Evolutionary conservation across 2,888 invertebrate genomes (phyloP).

Genomic region (Lasius platythorax): DNA sequence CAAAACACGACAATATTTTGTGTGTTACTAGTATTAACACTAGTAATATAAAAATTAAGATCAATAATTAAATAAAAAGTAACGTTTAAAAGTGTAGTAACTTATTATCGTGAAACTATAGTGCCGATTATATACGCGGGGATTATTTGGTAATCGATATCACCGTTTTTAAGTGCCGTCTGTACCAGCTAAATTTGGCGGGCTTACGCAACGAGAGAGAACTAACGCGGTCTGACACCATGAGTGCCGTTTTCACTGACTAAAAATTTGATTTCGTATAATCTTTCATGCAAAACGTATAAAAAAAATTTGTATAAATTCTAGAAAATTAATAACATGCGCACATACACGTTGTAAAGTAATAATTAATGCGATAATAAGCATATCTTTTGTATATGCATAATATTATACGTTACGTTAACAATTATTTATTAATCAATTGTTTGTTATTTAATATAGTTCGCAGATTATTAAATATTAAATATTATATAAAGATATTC

Average conservation of each 20-base stretch:
- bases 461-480: background rate
- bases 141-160: conserved; percentile 82
- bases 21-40: background rate
- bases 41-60: background rate
- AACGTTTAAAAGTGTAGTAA: background rate
- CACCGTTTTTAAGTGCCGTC: conserved; percentile 81
- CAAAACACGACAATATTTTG: background rate
- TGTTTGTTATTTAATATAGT: background rate
- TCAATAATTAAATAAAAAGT: conserved; percentile 5
- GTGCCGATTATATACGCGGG: conserved; percentile 12
- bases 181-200: conserved; percentile 82
- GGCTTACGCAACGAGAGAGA: conserved; percentile 80
- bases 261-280: conserved; percentile 56
- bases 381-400: background rate
- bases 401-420: background rate
- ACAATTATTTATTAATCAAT: background rate
- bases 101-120: background rate
- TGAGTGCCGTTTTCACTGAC: conserved; percentile 56
- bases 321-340: background rate
- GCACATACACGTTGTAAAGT: background rate
- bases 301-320: conserved; percentile 7
- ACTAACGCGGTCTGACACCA: conserved; percentile 77
- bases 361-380: background rate
- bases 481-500: too few species aligned
- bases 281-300: background rate